A percentile compares a stretch with the other conserved stretches of the same genome.
phyloP scores from a whole-genome alignment of 2,113 vertebrate species.

The Amblyopsis rosae region DNA sequence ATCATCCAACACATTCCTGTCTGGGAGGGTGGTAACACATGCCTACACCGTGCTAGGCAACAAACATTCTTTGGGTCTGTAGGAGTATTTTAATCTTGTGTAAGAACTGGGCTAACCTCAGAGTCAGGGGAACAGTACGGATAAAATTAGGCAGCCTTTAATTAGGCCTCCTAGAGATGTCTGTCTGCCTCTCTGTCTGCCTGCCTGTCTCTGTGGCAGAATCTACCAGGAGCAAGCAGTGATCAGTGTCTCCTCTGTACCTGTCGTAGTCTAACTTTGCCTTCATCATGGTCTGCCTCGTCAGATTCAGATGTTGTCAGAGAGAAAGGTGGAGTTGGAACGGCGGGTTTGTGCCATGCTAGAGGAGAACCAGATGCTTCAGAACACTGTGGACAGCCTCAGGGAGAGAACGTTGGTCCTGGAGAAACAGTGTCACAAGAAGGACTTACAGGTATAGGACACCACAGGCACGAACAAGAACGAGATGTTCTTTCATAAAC shows the following conservation, averaged over 20 bases:
- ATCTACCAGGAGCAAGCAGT: conserved; percentile 7
- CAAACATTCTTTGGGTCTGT: conserved; percentile 66
- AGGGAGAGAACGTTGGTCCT: conserved; percentile 88
- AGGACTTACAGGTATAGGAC: conserved; percentile 92
- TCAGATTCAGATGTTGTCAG: conserved; percentile 96
- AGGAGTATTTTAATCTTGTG: conserved; percentile 68
- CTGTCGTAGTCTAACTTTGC: conserved; percentile 15
- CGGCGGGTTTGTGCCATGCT: conserved; percentile 84
- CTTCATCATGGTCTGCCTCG: conserved; percentile 25
- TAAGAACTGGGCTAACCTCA: conserved; percentile 40
- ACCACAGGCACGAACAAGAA: background rate
- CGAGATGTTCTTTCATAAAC: no score
- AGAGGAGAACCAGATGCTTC: conserved; percentile 92
- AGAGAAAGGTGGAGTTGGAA: conserved; percentile 91
- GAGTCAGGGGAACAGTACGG: conserved; percentile 26
- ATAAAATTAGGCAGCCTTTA: conserved; percentile 8
- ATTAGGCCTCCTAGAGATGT: conserved; percentile 18
- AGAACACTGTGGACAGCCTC: conserved; percentile 87
- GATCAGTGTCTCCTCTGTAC: background rate
- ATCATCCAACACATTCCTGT: conserved; percentile 65
- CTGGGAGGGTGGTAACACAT: conserved; percentile 53
- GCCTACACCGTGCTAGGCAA: conserved; percentile 62
- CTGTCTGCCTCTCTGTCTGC: conserved; percentile 7
- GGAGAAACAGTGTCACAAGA: conserved; percentile 89
- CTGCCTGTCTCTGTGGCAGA: background rate